Evolutionary conservation across 92 coral and sea anemone genomes (phyloP).

Genomic region (Porites cylindrica): DNA sequence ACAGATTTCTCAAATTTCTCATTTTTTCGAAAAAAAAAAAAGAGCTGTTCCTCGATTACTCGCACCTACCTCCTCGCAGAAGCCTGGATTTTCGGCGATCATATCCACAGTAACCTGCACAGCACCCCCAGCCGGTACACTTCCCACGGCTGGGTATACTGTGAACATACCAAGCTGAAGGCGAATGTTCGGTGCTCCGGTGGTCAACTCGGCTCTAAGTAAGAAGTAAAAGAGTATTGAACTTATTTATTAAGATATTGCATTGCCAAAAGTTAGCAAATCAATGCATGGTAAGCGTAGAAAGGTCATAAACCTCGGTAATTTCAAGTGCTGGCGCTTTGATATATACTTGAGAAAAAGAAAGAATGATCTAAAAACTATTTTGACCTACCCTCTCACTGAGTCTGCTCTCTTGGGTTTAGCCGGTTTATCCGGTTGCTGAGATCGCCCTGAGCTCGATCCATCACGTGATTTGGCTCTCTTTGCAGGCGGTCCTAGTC

Average conservation of each 20-base stretch:
- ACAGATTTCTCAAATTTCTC: too few relatives aligned
- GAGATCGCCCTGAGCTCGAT: constrained; percentile 96
- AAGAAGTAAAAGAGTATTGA: not conserved
- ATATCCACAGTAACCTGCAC: constrained; percentile 94
- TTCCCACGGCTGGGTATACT: constrained; percentile 96
- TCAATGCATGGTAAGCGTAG: too few relatives aligned
- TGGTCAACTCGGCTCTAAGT: constrained; percentile 78
- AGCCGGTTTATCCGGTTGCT: constrained; percentile 80
- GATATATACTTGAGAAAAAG: too few relatives aligned
- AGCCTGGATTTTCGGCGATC: constrained; percentile 91
- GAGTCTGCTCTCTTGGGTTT: constrained; percentile 98
- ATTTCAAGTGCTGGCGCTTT: too few relatives aligned
- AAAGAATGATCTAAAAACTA: not conserved
- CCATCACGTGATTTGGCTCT: constrained; percentile 95
- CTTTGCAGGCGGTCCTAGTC: constrained; percentile 84
- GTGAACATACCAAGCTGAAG: constrained; percentile 99
- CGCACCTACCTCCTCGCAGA: constrained; percentile 86
- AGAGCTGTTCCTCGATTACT: too few relatives aligned
- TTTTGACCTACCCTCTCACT: constrained; percentile 84
- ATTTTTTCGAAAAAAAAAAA: too few relatives aligned
- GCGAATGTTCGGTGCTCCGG: constrained; percentile 94
- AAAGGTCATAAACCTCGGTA: too few relatives aligned
- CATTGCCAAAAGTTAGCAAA: too few relatives aligned
- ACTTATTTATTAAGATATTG: too few relatives aligned
- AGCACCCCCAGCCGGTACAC: constrained; percentile 79